Evolutionary conservation across 2,888 invertebrate species (phyloP).

Genomic region (Dascillus cervinus): DNA sequence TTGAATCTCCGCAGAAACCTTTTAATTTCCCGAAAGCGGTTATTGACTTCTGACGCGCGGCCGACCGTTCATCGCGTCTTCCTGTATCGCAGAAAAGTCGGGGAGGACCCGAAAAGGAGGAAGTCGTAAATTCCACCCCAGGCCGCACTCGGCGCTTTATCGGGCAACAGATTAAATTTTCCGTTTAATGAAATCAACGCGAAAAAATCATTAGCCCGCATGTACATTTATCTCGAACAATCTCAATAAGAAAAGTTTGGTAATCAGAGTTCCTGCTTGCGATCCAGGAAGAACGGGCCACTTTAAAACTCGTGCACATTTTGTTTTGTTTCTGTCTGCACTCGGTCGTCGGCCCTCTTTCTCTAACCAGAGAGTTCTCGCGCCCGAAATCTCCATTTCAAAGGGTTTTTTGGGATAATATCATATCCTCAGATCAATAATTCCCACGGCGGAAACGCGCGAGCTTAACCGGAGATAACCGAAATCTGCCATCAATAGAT

Average conservation of each 20-base stretch:
- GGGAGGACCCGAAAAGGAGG: too few relatives aligned
- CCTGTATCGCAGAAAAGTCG: too few relatives aligned
- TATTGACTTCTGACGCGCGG: too few relatives aligned
- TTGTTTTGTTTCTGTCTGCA: constrained; percentile 33
- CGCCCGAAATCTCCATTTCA: constrained; percentile 39
- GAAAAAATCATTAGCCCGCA: not conserved
- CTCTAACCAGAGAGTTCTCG: constrained; percentile 20
- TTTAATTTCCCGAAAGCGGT: too few relatives aligned
- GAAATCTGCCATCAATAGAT: constrained; percentile 32
- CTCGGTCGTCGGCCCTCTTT: constrained; percentile 28
- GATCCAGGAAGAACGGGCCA: constrained; percentile 12
- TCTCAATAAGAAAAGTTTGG: constrained; percentile 14
- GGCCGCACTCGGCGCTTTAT: too few relatives aligned
- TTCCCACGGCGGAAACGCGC: constrained; percentile 22
- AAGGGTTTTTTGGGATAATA: constrained; percentile 38
- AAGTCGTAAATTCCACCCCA: too few relatives aligned
- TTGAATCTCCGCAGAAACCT: too few relatives aligned
- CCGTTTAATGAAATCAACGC: not conserved
- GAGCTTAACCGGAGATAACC: constrained; percentile 19
- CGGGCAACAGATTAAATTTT: not conserved
- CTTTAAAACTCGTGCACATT: constrained; percentile 26
- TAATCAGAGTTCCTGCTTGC: constrained; percentile 17
- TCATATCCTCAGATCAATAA: constrained; percentile 35
- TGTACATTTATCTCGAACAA: constrained; percentile 7
- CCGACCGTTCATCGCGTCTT: too few relatives aligned